A percentile compares a stretch with the other conserved stretches of the same genome.
Evolutionary conservation across 37 sponge, comb jelly and placozoan species (phyloP).

Genomic region (Tethya wilhelma): DNA sequence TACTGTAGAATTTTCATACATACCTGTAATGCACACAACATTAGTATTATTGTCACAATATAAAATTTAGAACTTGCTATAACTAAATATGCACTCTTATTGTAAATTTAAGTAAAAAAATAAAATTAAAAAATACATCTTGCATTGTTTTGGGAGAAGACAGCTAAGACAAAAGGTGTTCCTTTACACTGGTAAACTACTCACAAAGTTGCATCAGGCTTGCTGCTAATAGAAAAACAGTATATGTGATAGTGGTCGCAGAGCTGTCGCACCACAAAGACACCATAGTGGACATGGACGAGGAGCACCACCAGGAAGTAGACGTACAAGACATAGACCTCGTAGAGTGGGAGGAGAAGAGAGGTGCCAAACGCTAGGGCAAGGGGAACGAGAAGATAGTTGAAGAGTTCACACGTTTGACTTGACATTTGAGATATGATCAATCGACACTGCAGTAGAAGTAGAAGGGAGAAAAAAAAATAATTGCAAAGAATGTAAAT

Average conservation of each 20-base stretch:
- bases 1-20: too few relatives aligned
- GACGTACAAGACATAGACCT: slow-evolving; percentile 42
- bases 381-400: slow-evolving; percentile 57
- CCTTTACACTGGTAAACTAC: neutral
- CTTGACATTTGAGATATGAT: slow-evolving; percentile 82
- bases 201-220: neutral
- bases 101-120: too few relatives aligned
- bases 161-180: neutral
- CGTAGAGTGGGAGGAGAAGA: slow-evolving; percentile 49
- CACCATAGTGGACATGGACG: slow-evolving; percentile 75
- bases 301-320: slow-evolving; percentile 18
- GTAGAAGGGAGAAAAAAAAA: too few relatives aligned
- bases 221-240: slow-evolving; percentile 42
- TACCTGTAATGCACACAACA: too few relatives aligned
- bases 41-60: too few relatives aligned
- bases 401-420: slow-evolving; percentile 58
- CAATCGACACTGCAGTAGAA: slow-evolving; percentile 73
- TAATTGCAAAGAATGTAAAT: too few relatives aligned
- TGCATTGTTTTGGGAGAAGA: too few relatives aligned
- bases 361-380: slow-evolving; percentile 33
- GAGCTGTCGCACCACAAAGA: slow-evolving; percentile 74
- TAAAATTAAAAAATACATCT: too few relatives aligned
- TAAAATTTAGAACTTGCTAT: too few relatives aligned
- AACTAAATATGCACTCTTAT: too few relatives aligned
- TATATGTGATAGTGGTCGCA: slow-evolving; percentile 76